phyloP scores from a whole-genome alignment of 2,888 invertebrate species.

The Miltochrista miniata region DNA sequence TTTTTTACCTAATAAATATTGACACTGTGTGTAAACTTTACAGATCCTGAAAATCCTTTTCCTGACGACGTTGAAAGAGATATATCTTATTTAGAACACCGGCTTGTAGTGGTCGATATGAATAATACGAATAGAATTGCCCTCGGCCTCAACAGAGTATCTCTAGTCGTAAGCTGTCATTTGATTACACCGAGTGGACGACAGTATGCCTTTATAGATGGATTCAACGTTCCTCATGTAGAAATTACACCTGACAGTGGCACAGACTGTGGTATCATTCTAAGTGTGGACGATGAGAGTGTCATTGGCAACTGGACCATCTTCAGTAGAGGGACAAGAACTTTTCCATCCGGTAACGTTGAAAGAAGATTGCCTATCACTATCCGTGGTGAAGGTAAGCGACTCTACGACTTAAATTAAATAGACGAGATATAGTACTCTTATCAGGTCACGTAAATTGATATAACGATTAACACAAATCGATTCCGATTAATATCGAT shows the following conservation, averaged over 20 bases:
- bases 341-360: constrained; percentile 21
- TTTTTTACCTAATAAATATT: too few relatives aligned
- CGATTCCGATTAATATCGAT: constrained; percentile 30
- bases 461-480: constrained; percentile 46
- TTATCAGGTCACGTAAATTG: constrained; percentile 64
- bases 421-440: constrained; percentile 28
- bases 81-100: constrained; percentile 19
- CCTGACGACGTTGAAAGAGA: constrained; percentile 35
- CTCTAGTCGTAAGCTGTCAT: constrained; percentile 50
- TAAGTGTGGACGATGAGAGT: constrained; percentile 46
- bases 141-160: constrained; percentile 23
- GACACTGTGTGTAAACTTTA: too few relatives aligned
- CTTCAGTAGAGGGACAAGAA: constrained; percentile 47
- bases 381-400: constrained; percentile 65
- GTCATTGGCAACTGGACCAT: constrained; percentile 62
- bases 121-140: constrained; percentile 36
- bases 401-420: constrained; percentile 35
- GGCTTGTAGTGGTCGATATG: constrained; percentile 27
- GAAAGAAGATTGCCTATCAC: constrained; percentile 60
- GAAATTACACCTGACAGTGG: constrained; percentile 35
- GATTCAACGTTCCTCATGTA: constrained; percentile 45
- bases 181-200: constrained; percentile 51
- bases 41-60: constrained; percentile 48
- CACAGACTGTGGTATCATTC: constrained; percentile 51
- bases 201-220: constrained; percentile 46